A percentile compares a stretch with the other conserved stretches of the same genome.
Conservation (phyloP, 2,888 invertebrate genomes). For the Microchrysa polita region DNA sequence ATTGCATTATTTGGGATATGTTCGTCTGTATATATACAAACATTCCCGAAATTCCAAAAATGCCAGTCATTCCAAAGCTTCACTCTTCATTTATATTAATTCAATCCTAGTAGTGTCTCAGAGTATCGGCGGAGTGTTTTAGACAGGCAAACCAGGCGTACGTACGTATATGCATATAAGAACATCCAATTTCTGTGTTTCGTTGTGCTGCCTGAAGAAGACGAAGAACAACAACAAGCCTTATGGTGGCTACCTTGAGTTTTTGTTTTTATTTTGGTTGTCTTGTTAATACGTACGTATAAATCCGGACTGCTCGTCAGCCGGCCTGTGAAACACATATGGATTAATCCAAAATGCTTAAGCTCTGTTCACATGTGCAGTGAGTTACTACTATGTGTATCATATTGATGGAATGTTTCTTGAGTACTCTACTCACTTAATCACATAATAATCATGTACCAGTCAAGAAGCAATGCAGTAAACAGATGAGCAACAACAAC, state of each 20-base stretch:
- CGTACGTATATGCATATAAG: too few relatives aligned
- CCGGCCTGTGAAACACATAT: too few relatives aligned
- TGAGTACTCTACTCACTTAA: too few relatives aligned
- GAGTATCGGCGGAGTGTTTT: too few relatives aligned
- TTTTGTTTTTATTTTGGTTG: conserved; percentile 7
- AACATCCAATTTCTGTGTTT: too few relatives aligned
- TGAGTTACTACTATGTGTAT: neutral
- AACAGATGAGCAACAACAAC: too few relatives aligned
- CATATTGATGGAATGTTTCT: too few relatives aligned
- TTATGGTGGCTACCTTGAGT: neutral
- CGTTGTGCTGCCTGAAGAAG: conserved; percentile 8
- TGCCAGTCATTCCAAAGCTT: conserved; percentile 41
- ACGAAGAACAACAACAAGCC: too few relatives aligned
- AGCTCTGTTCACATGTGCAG: neutral
- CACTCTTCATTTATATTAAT: conserved; percentile 39
- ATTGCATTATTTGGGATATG: neutral
- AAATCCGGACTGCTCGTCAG: neutral
- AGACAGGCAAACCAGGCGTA: too few relatives aligned
- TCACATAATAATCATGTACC: conserved; percentile 20
- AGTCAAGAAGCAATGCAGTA: too few relatives aligned
- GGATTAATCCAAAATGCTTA: conserved; percentile 2
- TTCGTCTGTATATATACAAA: neutral
- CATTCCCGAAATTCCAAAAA: conserved; percentile 35
- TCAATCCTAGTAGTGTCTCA: neutral
- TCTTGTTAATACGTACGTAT: too few relatives aligned